phyloP scores from a whole-genome alignment of 1,140 invertebrate species.

The Dinoponera quadriceps region DNA sequence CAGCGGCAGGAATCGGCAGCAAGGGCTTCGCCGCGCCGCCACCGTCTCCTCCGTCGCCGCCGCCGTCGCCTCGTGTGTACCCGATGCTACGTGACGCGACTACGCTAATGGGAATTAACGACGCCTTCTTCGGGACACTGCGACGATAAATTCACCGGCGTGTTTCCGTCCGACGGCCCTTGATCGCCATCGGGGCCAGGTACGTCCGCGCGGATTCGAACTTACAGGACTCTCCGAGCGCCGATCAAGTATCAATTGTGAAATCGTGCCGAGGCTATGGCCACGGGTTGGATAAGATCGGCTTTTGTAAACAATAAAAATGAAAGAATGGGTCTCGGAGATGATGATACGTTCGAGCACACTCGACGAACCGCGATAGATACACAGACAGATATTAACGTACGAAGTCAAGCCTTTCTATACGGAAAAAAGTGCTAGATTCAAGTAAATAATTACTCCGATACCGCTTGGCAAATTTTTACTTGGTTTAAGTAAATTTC shows the following conservation, averaged over 20 bases:
- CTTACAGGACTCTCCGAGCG: background rate
- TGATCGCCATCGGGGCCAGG: background rate
- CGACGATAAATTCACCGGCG: constrained; percentile 51
- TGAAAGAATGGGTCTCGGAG: background rate
- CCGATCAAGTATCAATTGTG: background rate
- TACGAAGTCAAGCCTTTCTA: too few relatives aligned
- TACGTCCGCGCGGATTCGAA: constrained; percentile 11
- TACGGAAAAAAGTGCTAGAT: too few relatives aligned
- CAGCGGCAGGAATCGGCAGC: constrained; percentile 58
- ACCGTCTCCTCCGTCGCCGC: background rate
- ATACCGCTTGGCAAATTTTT: too few relatives aligned
- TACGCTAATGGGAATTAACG: constrained; percentile 52
- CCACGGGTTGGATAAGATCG: background rate
- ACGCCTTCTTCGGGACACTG: constrained; percentile 10
- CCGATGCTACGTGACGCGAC: constrained; percentile 68
- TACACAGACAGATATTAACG: too few relatives aligned
- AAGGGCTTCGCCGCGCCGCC: constrained; percentile 10
- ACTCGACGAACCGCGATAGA: background rate
- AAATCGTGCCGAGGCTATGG: background rate
- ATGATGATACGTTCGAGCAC: too few relatives aligned
- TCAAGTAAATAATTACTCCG: too few relatives aligned
- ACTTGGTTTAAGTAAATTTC: too few relatives aligned
- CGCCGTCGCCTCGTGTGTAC: constrained; percentile 33
- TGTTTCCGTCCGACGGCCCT: constrained; percentile 34
- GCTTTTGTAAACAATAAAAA: background rate